These are phyloP conservation scores for Lasioglossum leucozonium DNA, from an alignment of 2,888 invertebrate genomes.

Conservation along the genomic window DNA sequence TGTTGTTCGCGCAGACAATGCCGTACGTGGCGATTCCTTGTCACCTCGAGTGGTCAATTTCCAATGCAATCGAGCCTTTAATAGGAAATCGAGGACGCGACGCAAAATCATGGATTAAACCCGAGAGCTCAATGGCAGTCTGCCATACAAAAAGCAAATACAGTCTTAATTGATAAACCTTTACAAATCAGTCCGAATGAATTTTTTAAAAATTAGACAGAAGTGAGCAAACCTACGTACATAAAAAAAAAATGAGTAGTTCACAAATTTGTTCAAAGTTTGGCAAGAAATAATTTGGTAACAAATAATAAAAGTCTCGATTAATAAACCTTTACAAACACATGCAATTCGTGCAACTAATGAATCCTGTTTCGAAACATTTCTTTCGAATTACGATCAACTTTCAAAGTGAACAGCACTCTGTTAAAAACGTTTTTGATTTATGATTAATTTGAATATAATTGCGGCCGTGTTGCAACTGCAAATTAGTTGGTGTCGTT, in stretches of 20 bases:
- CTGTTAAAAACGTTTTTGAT: background rate
- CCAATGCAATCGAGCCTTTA: conserved; percentile 37
- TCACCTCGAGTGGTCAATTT: conserved; percentile 44
- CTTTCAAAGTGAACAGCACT: background rate
- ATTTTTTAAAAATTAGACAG: background rate
- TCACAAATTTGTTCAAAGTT: no score
- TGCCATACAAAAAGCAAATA: background rate
- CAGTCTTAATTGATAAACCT: background rate
- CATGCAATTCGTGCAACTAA: background rate
- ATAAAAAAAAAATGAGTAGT: no score
- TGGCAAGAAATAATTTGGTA: background rate
- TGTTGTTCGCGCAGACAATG: conserved; percentile 60
- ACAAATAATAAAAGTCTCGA: background rate
- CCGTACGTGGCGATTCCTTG: conserved; percentile 55
- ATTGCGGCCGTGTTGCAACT: background rate
- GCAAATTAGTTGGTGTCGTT: background rate
- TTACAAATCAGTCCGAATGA: background rate
- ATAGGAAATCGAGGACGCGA: conserved; percentile 28
- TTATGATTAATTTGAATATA: background rate
- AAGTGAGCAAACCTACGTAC: no score
- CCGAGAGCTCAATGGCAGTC: background rate
- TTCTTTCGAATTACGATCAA: background rate
- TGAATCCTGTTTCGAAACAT: background rate
- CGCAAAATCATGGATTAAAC: conserved; percentile 1
- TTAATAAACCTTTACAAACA: background rate